Percentiles rank a stretch among this genome's conserved stretches.
These are phyloP conservation scores for Chiloscyllium plagiosum DNA, from an alignment of 2,113 vertebrate species.

Conservation along the genomic window DNA sequence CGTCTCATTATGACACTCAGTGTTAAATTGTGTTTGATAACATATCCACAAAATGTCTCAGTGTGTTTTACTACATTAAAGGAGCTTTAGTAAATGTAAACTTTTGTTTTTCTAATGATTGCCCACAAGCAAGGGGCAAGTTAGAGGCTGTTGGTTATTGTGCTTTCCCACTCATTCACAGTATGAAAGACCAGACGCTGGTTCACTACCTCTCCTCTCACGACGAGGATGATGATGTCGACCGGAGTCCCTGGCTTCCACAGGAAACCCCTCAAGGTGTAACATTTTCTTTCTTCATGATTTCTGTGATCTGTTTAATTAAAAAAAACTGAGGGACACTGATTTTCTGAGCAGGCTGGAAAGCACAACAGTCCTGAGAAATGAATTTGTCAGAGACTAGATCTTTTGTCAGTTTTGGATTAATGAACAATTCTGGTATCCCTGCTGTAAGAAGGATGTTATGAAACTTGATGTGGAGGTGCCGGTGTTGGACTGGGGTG, in stretches of 20 bases:
- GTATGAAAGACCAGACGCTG: slow-evolving; percentile 20
- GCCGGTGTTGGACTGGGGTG: no score
- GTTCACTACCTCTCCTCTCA: slow-evolving; percentile 27
- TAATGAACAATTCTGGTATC: neutral
- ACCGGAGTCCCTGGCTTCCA: slow-evolving; percentile 1
- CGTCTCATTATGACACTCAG: neutral
- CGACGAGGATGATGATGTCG: neutral
- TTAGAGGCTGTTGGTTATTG: neutral
- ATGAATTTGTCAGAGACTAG: neutral
- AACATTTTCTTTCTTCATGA: neutral
- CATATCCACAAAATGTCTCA: neutral
- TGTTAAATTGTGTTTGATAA: neutral
- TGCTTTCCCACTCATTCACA: neutral
- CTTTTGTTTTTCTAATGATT: neutral
- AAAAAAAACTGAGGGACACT: neutral
- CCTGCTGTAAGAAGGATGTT: no score
- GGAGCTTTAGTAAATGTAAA: neutral
- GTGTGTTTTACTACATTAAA: neutral
- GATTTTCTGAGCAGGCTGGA: neutral
- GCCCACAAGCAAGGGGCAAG: neutral
- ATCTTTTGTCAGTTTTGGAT: neutral
- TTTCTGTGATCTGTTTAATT: neutral
- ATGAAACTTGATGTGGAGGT: no score
- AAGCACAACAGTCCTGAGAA: neutral
- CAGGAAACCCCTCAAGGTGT: neutral